phyloP scores from a whole-genome alignment of 2,113 vertebrate genomes.

The Vombatus ursinus region DNA sequence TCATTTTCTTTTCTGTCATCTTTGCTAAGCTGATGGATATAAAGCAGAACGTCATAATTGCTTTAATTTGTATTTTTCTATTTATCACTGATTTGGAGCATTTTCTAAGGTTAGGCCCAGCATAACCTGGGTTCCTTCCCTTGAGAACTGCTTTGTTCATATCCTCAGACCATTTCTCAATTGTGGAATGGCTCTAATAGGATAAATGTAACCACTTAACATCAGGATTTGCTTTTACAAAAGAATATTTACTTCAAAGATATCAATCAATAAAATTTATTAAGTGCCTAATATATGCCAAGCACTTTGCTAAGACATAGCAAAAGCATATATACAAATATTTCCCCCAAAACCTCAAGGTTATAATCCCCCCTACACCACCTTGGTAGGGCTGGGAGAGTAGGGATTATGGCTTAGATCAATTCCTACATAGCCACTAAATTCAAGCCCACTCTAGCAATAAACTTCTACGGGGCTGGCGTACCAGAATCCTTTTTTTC shows the following conservation, averaged over 20 bases:
- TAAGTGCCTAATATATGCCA: neutral
- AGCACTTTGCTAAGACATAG: neutral
- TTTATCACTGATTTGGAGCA: neutral
- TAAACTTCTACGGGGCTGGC: neutral
- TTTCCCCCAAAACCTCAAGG: neutral
- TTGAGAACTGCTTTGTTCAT: neutral
- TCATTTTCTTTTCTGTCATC: neutral
- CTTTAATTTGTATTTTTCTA: neutral
- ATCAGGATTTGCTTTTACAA: neutral
- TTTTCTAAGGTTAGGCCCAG: no score
- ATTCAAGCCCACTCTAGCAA: neutral
- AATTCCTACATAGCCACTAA: neutral
- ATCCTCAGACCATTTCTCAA: neutral
- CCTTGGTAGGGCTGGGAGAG: neutral
- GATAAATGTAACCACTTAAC: neutral
- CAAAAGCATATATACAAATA: neutral
- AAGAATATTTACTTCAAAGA: neutral
- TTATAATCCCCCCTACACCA: neutral
- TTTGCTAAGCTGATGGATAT: neutral
- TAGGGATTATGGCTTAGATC: neutral
- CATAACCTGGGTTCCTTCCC: neutral
- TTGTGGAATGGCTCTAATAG: neutral
- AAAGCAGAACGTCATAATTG: neutral
- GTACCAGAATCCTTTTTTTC: neutral
- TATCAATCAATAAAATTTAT: neutral